Base-by-base conservation (phyloP, 2,888 invertebrate species). In the Bibio marci region DNA sequence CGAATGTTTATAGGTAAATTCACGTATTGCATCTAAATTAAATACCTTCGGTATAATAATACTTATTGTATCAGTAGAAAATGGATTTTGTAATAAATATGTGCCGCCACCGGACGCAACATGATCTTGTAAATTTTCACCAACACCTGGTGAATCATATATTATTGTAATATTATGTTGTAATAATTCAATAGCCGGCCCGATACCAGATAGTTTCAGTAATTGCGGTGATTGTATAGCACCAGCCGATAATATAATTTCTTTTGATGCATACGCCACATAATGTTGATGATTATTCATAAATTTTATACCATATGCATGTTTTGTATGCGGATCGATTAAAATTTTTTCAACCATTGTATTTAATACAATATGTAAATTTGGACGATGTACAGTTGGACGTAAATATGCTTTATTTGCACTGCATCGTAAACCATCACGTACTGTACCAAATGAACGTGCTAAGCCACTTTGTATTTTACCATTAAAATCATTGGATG, bases 201-300 rank as follows among this genome's bases (percentile, higher is more conserved):
- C 83, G 11, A 88, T 67, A 1, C 91, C 91, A 2, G 87, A 85
- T 31, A 91, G 55, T 83, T 88, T 82, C 26, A 92, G 64, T 14
- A 91, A 50, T 53, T 91, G 88, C 0, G 90, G 87, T 3, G 83
- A 76, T 52, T 82, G 80, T 45, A 91, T 68, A 1, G 86, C 61
- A 2, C 91, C 95, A 1, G 86, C 86, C 14, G 86, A 78, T 30
- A 95, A 56, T 44, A 95, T 80, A 0, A 94, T 73, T 59, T 91
- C 91, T 49, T 70, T 74, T 8, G 65, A 67, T 0, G 80, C 80
- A 44, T 60, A 64, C 1, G 77, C 67, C n/a, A 64, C 64, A 40
- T 62, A 63, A 8, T 61, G 64, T 22, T 49, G 48, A 3, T 49
- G 49, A 4, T 62, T 55, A 3, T 68, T 69, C 8, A 8, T 6